A percentile compares a stretch with the other conserved stretches of the same genome.
These are phyloP conservation scores for Zonitis immaculata DNA, from an alignment of 2,888 invertebrate species.

Conservation along the genomic window DNA sequence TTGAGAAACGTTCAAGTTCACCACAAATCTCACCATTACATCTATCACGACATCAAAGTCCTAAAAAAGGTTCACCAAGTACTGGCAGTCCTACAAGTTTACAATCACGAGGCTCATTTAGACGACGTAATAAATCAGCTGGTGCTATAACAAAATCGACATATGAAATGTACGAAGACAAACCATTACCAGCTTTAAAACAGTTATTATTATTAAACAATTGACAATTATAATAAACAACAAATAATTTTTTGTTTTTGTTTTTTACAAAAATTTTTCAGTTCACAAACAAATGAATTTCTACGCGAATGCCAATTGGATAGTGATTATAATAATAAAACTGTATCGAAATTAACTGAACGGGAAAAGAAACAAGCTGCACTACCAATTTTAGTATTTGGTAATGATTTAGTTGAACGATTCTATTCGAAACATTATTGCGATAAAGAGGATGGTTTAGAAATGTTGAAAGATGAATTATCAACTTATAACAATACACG, in stretches of 20 bases:
- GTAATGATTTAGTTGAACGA: conserved; percentile 83
- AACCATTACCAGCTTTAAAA: conserved; percentile 76
- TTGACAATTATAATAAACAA: too few relatives aligned
- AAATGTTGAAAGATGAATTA: conserved; percentile 59
- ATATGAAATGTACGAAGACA: conserved; percentile 84
- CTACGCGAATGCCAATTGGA: conserved; percentile 66
- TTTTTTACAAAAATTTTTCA: too few relatives aligned
- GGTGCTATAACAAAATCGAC: conserved; percentile 58
- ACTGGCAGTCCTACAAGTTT: conserved; percentile 53
- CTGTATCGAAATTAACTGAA: conserved; percentile 63
- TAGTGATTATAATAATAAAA: conserved; percentile 53
- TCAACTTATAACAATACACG: conserved; percentile 48
- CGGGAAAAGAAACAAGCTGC: conserved; percentile 84
- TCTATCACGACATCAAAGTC: conserved; percentile 47
- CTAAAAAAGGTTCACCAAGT: conserved; percentile 47
- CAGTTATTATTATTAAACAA: too few relatives aligned
- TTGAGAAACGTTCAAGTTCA: conserved; percentile 48
- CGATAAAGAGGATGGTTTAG: conserved; percentile 84
- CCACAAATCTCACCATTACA: conserved; percentile 54
- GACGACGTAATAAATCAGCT: conserved; percentile 62
- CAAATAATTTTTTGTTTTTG: too few relatives aligned
- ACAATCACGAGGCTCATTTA: conserved; percentile 53
- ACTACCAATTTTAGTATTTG: conserved; percentile 85
- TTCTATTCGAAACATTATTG: conserved; percentile 87
- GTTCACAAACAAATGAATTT: conserved; percentile 80